Base-by-base conservation (phyloP, 2,113 vertebrate species). In the Gallinago media region DNA sequence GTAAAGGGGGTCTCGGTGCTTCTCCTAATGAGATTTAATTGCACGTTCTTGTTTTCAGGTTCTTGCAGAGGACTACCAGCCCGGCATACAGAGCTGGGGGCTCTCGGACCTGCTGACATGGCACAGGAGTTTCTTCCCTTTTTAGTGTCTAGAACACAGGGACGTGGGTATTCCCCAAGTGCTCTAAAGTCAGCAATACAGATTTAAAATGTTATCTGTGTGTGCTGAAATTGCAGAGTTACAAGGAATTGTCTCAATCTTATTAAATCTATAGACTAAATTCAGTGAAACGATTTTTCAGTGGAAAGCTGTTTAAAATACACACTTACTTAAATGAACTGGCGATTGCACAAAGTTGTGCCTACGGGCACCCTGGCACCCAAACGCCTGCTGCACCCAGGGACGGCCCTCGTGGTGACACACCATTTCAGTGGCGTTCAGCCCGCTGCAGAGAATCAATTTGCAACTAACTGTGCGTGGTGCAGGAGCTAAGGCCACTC, bases 261-360 rank as follows among this genome's bases (percentile, higher is more conserved):
- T 0, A 0, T 50, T 16, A 71, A 47, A 58, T 19, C 12, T 32
- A 46, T 46, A 31, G 36, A 20, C 22, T 22, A 29, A 81, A 31
- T 5, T 62, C 38, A 47, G 26, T 2, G 27, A 55, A 2, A n/a
- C n/a, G 20, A 16, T 27, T 85, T 85, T 85, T 40, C 82, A 22
- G 25, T 6, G 38, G 8, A n/a, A 44, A 85, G 7, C 32, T 65
- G 3, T 46, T 73, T 59, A 44, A 81, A 71, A 71, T 5, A 8
- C 18, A 44, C 8, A 12, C 0, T 4, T 12, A 3, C 0, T 19
- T 3, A 63, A 65, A 73, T 0, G 12, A 73, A 23, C 6, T 1
- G 4, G 20, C 14, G 34, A 4, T 25, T 59, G 50, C 4, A 38
- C 34, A 17, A 20, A 2, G 27, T 1, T 1, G 19, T 14, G 50